Evolutionary conservation across 2,888 invertebrate genomes (phyloP).

Genomic region (Hypomecis punctinalis): DNA sequence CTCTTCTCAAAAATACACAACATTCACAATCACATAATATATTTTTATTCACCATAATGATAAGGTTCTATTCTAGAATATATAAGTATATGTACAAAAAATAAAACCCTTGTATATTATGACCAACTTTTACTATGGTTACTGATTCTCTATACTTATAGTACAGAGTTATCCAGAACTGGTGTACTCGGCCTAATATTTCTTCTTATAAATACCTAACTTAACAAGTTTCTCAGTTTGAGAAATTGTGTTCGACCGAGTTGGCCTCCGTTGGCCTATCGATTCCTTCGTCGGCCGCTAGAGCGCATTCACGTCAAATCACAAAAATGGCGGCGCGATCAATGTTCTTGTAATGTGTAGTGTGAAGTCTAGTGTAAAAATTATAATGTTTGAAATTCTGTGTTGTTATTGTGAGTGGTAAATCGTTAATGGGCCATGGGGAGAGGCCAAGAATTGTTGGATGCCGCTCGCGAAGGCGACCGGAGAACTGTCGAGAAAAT

Average conservation of each 20-base stretch:
- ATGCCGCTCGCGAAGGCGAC: slow-evolving; percentile 97
- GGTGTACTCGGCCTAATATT: too few relatives aligned
- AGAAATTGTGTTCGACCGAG: slow-evolving; percentile 9
- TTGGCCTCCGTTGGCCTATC: slow-evolving; percentile 46
- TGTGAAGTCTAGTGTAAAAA: slow-evolving; percentile 82
- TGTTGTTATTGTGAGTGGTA: slow-evolving; percentile 82
- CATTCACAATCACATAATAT: too few relatives aligned
- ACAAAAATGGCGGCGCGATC: slow-evolving; percentile 91
- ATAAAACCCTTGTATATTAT: too few relatives aligned
- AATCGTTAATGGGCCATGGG: slow-evolving; percentile 90
- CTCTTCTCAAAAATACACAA: too few relatives aligned
- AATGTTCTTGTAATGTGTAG: slow-evolving; percentile 88
- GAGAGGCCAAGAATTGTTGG: slow-evolving; percentile 98
- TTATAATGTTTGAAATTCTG: slow-evolving; percentile 72
- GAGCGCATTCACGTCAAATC: slow-evolving; percentile 75
- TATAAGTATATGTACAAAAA: too few relatives aligned
- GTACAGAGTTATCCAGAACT: too few relatives aligned
- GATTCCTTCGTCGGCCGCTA: slow-evolving; percentile 75
- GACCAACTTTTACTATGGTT: too few relatives aligned
- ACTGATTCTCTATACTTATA: too few relatives aligned
- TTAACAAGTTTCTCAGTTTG: too few relatives aligned
- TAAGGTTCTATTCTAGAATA: too few relatives aligned
- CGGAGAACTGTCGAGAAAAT: slow-evolving; percentile 95
- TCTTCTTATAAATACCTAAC: too few relatives aligned
- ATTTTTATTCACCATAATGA: too few relatives aligned